Percentiles rank a stretch among this genome's conserved stretches.
Conservation (phyloP, 2,113 vertebrate species). For the Zingel zingel region DNA sequence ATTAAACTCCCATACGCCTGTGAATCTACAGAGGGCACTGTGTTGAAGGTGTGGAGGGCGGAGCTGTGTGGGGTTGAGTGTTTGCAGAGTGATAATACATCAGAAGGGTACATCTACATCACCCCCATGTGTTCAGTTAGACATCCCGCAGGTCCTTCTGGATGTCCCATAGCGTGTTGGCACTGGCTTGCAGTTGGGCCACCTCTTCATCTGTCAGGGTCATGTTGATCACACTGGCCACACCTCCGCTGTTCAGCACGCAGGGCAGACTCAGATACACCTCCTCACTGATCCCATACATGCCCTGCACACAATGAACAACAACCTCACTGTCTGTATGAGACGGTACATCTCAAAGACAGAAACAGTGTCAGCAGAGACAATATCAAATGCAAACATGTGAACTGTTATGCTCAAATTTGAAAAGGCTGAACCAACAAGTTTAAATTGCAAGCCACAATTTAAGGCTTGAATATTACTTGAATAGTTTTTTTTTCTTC, state of each 20-base stretch:
- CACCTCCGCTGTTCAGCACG: constrained; percentile 87
- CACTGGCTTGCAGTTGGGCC: constrained; percentile 90
- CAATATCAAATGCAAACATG: neutral
- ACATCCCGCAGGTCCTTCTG: constrained; percentile 93
- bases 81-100: constrained; percentile 8
- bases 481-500: neutral
- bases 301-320: constrained; percentile 82
- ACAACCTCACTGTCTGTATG: neutral
- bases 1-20: constrained; percentile 6
- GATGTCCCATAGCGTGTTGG: constrained; percentile 90
- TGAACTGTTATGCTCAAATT: neutral
- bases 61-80: constrained; percentile 26
- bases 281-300: constrained; percentile 92
- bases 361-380: neutral
- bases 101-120: neutral
- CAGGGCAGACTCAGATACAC: constrained; percentile 95
- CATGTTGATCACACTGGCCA: constrained; percentile 92
- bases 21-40: constrained; percentile 31
- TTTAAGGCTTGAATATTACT: neutral
- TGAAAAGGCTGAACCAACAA: neutral
- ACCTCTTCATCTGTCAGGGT: constrained; percentile 91
- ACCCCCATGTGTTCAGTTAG: constrained; percentile 63
- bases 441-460: neutral
- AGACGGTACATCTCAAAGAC: neutral
- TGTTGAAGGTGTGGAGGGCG: constrained; percentile 8